phyloP scores from a whole-genome alignment of 2,888 invertebrate genomes.

The Aleiodes leptofemur region DNA sequence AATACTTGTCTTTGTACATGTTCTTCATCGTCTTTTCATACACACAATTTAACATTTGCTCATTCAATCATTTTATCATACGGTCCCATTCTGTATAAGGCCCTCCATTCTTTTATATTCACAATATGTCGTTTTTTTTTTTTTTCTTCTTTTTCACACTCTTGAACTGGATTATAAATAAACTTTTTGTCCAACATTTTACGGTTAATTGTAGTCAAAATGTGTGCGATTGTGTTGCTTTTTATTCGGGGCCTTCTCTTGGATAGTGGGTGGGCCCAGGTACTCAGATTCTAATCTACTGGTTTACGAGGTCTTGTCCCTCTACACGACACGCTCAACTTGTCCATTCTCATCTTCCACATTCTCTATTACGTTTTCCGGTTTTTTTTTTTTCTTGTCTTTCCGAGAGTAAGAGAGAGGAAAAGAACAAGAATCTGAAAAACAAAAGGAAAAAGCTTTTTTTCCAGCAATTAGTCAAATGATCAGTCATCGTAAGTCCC shows the following conservation, averaged over 20 bases:
- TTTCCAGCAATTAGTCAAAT: conserved; percentile 38
- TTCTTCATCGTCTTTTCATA: conserved; percentile 45
- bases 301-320: conserved; percentile 58
- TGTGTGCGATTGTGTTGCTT: conserved; percentile 53
- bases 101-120: conserved; percentile 10
- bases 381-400: neutral
- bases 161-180: conserved; percentile 63
- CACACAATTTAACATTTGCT: conserved; percentile 41
- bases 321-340: conserved; percentile 37
- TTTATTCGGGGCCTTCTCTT: neutral
- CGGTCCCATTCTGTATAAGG: conserved; percentile 26
- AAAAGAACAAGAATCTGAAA: neutral
- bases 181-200: conserved; percentile 61
- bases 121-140: conserved; percentile 35
- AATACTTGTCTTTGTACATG: conserved; percentile 51
- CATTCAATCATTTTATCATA: conserved; percentile 50
- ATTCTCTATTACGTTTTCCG: conserved; percentile 34
- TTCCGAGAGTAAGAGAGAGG: too few species aligned
- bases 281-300: conserved; percentile 70
- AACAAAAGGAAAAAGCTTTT: conserved; percentile 27
- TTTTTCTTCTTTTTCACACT: conserved; percentile 44
- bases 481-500: conserved; percentile 44
- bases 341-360: conserved; percentile 42
- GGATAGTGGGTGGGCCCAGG: conserved; percentile 69
- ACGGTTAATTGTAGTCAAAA: conserved; percentile 71